phyloP scores from a whole-genome alignment of 2,888 invertebrate species.

The Plemyria rubiginata region DNA sequence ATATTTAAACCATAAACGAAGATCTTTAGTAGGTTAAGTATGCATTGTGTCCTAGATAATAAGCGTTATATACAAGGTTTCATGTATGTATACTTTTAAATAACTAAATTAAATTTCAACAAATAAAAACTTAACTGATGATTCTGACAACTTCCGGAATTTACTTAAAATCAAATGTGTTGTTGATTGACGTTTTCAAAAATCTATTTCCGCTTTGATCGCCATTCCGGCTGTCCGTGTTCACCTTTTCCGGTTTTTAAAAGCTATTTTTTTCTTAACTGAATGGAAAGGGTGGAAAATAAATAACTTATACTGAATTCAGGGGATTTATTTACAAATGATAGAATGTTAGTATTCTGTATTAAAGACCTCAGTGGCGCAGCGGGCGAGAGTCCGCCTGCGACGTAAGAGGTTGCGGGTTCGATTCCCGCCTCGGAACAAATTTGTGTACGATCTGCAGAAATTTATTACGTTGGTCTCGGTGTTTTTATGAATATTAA shows the following conservation, averaged over 20 bases:
- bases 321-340: not conserved
- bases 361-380: too few relatives aligned
- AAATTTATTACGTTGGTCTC: too few relatives aligned
- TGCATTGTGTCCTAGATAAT: slow-evolving; percentile 6
- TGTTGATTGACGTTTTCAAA: slow-evolving; percentile 69
- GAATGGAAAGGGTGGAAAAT: slow-evolving; percentile 27
- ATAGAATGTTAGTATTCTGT: not conserved
- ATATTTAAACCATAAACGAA: slow-evolving; percentile 44
- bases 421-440: too few relatives aligned
- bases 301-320: not conserved
- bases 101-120: too few relatives aligned
- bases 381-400: too few relatives aligned
- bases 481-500: too few relatives aligned
- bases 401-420: too few relatives aligned
- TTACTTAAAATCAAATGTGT: slow-evolving; percentile 72
- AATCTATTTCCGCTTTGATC: slow-evolving; percentile 82
- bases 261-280: slow-evolving; percentile 53
- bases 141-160: slow-evolving; percentile 46
- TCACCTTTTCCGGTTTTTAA: slow-evolving; percentile 62
- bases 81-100: too few relatives aligned
- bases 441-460: too few relatives aligned
- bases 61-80: too few relatives aligned
- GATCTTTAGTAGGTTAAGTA: slow-evolving; percentile 14
- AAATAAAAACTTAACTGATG: too few relatives aligned
- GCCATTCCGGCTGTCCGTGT: slow-evolving; percentile 60